Conservation (phyloP, 2,113 vertebrate genomes). For the Sakesphorus luctuosus region DNA sequence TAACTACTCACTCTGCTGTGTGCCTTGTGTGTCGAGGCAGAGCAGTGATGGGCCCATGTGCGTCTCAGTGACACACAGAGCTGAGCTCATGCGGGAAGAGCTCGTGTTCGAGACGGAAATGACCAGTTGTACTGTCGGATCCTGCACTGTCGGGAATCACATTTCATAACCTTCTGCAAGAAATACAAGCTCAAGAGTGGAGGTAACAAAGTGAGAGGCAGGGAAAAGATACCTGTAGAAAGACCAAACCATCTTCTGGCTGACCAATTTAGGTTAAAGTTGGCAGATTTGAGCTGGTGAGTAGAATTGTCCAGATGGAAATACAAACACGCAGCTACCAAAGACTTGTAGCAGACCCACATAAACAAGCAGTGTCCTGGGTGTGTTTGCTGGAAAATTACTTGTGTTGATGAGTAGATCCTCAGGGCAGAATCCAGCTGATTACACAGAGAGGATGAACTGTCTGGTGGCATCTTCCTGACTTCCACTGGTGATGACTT, state of each 20-base stretch:
- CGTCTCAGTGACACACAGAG: not conserved
- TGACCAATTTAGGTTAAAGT: not conserved
- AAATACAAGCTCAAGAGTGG: not conserved
- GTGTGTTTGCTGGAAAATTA: not conserved
- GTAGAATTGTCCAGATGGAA: not conserved
- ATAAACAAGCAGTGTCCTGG: not conserved
- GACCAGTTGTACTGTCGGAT: not conserved
- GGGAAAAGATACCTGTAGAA: not conserved
- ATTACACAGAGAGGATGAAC: not conserved
- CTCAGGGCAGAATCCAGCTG: not conserved
- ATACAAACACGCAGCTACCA: not conserved
- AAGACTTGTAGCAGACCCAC: not conserved
- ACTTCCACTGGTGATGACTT: not conserved
- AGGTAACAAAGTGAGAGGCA: not conserved
- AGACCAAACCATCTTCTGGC: not conserved
- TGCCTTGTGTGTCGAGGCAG: not conserved
- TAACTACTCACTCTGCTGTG: constrained; percentile 8
- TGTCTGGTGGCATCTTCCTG: not conserved
- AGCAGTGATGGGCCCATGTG: not conserved
- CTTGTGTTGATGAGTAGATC: not conserved
- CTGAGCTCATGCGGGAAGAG: not conserved
- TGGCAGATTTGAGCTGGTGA: not conserved
- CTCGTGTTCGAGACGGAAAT: not conserved
- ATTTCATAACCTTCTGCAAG: not conserved
- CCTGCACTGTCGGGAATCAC: not conserved